Conservation (phyloP, 2,113 vertebrate species). For the Nesoenas mayeri region DNA sequence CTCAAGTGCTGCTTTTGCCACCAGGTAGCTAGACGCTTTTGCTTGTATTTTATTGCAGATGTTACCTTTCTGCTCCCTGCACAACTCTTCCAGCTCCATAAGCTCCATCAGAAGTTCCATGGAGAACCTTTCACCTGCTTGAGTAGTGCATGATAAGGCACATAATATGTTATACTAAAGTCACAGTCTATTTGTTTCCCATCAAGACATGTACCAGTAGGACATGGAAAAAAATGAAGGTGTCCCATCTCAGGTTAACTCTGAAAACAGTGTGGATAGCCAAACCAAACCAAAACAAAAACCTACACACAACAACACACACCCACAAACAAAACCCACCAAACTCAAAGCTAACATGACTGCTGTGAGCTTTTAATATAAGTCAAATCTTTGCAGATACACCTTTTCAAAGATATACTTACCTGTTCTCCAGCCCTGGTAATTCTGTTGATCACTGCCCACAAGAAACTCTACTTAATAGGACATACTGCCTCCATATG, state of each 20-base stretch:
- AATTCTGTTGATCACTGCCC: slow-evolving; percentile 25
- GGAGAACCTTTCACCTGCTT: neutral
- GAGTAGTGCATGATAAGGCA: slow-evolving; percentile 11
- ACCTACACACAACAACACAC: too few relatives aligned
- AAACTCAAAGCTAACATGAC: neutral
- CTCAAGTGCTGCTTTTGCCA: neutral
- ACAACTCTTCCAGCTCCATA: neutral
- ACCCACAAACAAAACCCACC: too few relatives aligned
- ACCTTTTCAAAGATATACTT: neutral
- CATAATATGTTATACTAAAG: neutral
- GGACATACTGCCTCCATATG: slow-evolving; percentile 38
- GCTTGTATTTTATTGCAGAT: neutral
- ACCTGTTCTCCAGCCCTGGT: neutral
- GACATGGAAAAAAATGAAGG: neutral
- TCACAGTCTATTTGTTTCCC: neutral
- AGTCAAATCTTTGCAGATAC: neutral
- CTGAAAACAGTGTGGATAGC: neutral
- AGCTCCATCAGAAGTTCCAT: slow-evolving; percentile 9
- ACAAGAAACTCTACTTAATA: slow-evolving; percentile 29
- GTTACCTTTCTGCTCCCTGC: neutral
- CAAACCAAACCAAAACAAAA: neutral
- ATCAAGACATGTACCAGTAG: neutral
- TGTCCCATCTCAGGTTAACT: neutral
- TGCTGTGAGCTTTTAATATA: neutral
- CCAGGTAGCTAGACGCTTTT: neutral